These are phyloP conservation scores for Operophtera brumata DNA, from an alignment of 2,888 invertebrate genomes.

Conservation along the genomic window DNA sequence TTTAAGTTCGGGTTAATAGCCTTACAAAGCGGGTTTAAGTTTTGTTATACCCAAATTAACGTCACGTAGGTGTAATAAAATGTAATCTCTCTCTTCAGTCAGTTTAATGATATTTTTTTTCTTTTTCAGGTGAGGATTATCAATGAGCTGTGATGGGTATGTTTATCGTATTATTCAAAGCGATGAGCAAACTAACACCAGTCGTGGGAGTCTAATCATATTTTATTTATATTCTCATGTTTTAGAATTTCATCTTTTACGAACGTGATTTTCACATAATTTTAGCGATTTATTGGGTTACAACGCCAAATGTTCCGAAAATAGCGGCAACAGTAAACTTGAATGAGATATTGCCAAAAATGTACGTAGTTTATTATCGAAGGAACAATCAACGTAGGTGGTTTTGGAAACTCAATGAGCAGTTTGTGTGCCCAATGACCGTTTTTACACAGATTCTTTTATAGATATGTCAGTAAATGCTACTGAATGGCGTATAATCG, in stretches of 20 bases:
- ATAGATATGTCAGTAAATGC: constrained; percentile 7
- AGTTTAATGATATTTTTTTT: constrained; percentile 24
- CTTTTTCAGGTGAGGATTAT: constrained; percentile 55
- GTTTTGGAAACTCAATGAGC: constrained; percentile 30
- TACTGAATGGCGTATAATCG: constrained; percentile 12
- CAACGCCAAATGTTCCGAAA: constrained; percentile 42
- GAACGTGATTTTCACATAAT: constrained; percentile 16
- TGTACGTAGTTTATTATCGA: constrained; percentile 40
- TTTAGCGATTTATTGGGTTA: constrained; percentile 20
- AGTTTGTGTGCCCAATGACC: constrained; percentile 8
- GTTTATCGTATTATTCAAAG: constrained; percentile 24
- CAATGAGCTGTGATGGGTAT: constrained; percentile 28
- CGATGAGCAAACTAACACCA: constrained; percentile 3
- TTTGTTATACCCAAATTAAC: constrained; percentile 8
- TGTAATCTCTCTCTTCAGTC: background rate
- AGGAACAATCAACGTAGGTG: constrained; percentile 47
- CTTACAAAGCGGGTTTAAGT: constrained; percentile 5
- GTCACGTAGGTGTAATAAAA: constrained; percentile 6
- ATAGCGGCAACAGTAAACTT: constrained; percentile 36
- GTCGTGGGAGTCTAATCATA: constrained; percentile 31
- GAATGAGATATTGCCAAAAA: constrained; percentile 51
- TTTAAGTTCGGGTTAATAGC: background rate
- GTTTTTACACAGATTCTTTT: constrained; percentile 10
- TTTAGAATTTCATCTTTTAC: constrained; percentile 7
- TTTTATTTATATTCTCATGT: background rate